Percentiles rank a stretch among this genome's conserved stretches.
Conservation (phyloP, 2,113 vertebrate genomes). For the Leucoraja erinaceus region DNA sequence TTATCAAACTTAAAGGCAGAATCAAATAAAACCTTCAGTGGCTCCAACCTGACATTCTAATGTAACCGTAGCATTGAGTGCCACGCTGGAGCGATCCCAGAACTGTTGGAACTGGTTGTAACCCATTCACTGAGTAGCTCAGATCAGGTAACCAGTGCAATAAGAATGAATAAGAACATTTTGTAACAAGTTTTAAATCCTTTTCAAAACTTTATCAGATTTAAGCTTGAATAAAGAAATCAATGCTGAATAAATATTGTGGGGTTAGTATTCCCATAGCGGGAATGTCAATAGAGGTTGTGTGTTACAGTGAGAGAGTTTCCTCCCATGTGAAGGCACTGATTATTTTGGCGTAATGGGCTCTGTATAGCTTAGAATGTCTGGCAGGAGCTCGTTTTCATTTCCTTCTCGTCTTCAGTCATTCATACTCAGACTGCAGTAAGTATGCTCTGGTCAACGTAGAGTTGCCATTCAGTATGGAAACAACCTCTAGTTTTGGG, state of each 20-base stretch:
- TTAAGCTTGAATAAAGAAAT: neutral
- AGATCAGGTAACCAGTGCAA: neutral
- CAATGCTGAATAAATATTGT: neutral
- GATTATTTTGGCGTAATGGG: neutral
- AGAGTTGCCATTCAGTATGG: neutral
- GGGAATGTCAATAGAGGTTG: neutral
- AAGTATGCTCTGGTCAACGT: too few relatives aligned
- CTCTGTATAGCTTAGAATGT: neutral
- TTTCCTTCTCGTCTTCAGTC: neutral
- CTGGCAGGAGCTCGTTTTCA: neutral
- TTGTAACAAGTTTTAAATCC: neutral
- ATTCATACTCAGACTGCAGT: neutral
- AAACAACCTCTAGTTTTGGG: neutral
- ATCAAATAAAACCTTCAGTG: too few relatives aligned
- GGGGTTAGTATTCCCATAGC: neutral
- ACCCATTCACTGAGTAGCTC: neutral
- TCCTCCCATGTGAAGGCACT: neutral
- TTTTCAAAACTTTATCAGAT: neutral
- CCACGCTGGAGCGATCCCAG: neutral
- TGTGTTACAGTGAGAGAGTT: neutral
- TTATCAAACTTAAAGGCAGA: too few relatives aligned
- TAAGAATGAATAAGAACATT: neutral
- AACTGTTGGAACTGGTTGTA: neutral
- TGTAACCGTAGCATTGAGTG: neutral
- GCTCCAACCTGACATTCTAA: neutral